Base-by-base conservation (phyloP, 1,140 invertebrate genomes). In the Chironomus striatipennis region DNA sequence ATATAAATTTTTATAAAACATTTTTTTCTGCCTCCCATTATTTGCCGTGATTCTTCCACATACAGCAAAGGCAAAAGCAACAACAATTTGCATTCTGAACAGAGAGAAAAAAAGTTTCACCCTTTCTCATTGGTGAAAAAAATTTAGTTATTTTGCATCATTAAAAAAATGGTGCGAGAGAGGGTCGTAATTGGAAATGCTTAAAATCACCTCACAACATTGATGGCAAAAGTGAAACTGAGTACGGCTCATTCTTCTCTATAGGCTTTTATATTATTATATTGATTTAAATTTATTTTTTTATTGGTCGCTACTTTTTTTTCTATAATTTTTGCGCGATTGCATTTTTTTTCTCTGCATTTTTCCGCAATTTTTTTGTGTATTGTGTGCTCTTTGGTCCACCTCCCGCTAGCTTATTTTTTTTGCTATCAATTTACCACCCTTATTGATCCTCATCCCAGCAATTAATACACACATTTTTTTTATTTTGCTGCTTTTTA, bases 141-240 rank as follows among this genome's bases (percentile, higher is more conserved):
- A 57, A 70, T 70, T 70, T 70, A 70, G 65, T 70, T 70, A 70
- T 70, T 70, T 70, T 70, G 65, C 65, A 70, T 70, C 65, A 70
- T 70, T 70, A 70, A 70, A 70, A 70, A 70, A 70, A 70, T 70
- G 17, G 10, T 34, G 24, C 24, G n/a, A 10, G 17, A 10, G 18
- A 20, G 65, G 18, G 65, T 17, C 65, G 65, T 21, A 70, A 20
- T 70, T 20, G 20, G 65, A 21, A 70, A 70, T 17, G 18, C 20
- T 70, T 21, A 70, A 70, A 15, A 18, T 20, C 65, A 21, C 5
- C 17, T 70, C 20, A 10, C 10, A 17, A 21, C 65, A 70, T 70
- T 70, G 47, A 57, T 12, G 10, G n/a, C 10, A 10, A 1, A 12
- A 10, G 9, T 57, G 10, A 8, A 10, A 2, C 65, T 17, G 8